These are phyloP conservation scores for Spinibarbus caldwelli DNA, from an alignment of 2,797 vertebrate species.

Conservation along the genomic window DNA sequence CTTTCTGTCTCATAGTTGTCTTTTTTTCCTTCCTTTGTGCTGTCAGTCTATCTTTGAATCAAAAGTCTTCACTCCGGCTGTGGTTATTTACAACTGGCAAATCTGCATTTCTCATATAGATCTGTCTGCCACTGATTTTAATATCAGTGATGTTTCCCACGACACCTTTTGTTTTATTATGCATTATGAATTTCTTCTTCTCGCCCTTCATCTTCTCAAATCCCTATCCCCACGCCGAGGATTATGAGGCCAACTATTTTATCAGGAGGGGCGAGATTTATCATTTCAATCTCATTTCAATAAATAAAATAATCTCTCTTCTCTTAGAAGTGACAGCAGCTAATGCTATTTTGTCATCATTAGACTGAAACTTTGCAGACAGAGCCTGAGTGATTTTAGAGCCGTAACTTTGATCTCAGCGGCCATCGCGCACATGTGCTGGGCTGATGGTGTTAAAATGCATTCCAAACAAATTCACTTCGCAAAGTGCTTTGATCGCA, in stretches of 20 bases:
- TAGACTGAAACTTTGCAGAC: conserved; percentile 85
- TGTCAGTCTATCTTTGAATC: conserved; percentile 86
- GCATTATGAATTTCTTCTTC: conserved; percentile 87
- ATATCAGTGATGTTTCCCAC: conserved; percentile 88
- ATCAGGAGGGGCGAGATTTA: conserved; percentile 92
- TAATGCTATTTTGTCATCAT: conserved; percentile 95
- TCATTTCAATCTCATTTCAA: conserved; percentile 97
- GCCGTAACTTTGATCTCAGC: conserved; percentile 30
- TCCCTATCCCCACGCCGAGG: conserved; percentile 86
- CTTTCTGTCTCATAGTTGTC: conserved; percentile 1
- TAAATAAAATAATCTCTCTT: conserved; percentile 96
- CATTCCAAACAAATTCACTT: conserved; percentile 3
- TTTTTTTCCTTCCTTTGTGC: conserved; percentile 79
- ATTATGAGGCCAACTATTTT: conserved; percentile 99
- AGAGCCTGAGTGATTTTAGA: conserved; percentile 55
- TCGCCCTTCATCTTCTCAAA: conserved; percentile 85
- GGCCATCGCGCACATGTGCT: conserved; percentile 13
- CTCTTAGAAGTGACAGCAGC: conserved; percentile 87
- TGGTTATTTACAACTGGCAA: conserved; percentile 86
- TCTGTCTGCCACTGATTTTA: conserved; percentile 88
- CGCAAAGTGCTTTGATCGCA: neutral
- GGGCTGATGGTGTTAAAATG: neutral
- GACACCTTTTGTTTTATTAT: conserved; percentile 90
- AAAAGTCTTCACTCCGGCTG: conserved; percentile 77
- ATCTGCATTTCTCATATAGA: conserved; percentile 90